These are phyloP conservation scores for Dolichallabes microphthalmus DNA, from an alignment of 2,113 vertebrate species.

Conservation along the genomic window DNA sequence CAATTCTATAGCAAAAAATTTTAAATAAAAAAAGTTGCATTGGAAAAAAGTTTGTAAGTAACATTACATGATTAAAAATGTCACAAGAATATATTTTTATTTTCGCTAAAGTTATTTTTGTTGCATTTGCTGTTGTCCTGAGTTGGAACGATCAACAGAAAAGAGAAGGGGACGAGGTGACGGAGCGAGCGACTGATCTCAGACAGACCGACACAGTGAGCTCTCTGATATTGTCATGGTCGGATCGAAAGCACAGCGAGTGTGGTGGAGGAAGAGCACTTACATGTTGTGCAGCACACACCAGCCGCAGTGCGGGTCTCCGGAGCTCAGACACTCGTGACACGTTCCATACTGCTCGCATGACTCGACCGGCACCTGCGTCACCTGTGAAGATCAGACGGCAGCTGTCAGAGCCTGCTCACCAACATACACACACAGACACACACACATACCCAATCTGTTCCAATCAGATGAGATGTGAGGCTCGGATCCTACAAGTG, in stretches of 20 bases:
- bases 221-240: slow-evolving; percentile 1
- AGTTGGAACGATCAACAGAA: background rate
- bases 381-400: slow-evolving; percentile 75
- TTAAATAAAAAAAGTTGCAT: too few species aligned
- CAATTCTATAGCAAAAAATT: too few species aligned
- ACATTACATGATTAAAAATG: too few species aligned
- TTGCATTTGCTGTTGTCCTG: background rate
- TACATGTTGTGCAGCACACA: slow-evolving; percentile 95
- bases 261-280: slow-evolving; percentile 65
- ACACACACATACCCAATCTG: background rate
- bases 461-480: background rate
- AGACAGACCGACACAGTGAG: background rate
- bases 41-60: too few species aligned
- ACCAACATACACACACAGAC: background rate
- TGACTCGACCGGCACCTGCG: slow-evolving; percentile 88
- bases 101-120: background rate
- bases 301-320: slow-evolving; percentile 98
- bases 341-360: slow-evolving; percentile 95
- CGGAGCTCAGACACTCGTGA: slow-evolving; percentile 92
- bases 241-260: background rate
- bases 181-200: background rate
- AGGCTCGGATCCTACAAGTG: background rate
- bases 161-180: background rate
- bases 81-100: too few species aligned
- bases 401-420: background rate